Evolutionary conservation across 2,888 invertebrate species (phyloP).

Genomic region (Aphodius granarius): DNA sequence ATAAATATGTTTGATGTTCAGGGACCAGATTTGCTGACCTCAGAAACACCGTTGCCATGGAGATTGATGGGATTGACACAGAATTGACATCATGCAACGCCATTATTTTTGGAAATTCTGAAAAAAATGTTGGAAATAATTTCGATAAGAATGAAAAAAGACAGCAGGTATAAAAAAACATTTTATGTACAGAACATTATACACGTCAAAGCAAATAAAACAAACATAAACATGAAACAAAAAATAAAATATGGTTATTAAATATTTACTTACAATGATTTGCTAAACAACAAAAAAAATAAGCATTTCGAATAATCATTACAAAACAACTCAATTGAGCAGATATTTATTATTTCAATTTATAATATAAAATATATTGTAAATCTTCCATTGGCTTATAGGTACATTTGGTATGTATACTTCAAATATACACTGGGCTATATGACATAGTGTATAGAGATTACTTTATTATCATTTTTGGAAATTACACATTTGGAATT

Average conservation of each 20-base stretch:
- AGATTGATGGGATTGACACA: too few species aligned
- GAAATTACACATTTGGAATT: not conserved
- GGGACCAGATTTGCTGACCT: too few species aligned
- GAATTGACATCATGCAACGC: too few species aligned
- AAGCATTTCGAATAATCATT: not conserved
- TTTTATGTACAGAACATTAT: too few species aligned
- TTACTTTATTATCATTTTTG: not conserved
- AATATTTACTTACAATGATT: not conserved
- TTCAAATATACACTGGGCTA: not conserved
- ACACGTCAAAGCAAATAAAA: not conserved
- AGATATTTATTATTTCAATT: not conserved
- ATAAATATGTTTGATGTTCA: too few species aligned
- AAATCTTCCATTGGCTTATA: not conserved
- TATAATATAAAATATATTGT: not conserved
- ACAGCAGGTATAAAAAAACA: too few species aligned
- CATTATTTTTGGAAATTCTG: too few species aligned
- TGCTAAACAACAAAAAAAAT: not conserved
- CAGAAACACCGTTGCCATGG: too few species aligned
- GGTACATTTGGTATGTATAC: too few species aligned
- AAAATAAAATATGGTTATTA: not conserved
- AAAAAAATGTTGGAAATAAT: too few species aligned
- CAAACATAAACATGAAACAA: not conserved
- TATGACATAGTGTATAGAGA: not conserved
- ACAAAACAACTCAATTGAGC: not conserved
- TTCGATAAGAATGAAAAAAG: too few species aligned